Base-by-base conservation (phyloP, 2,113 vertebrate genomes). In the Formicarius rufipectus region DNA sequence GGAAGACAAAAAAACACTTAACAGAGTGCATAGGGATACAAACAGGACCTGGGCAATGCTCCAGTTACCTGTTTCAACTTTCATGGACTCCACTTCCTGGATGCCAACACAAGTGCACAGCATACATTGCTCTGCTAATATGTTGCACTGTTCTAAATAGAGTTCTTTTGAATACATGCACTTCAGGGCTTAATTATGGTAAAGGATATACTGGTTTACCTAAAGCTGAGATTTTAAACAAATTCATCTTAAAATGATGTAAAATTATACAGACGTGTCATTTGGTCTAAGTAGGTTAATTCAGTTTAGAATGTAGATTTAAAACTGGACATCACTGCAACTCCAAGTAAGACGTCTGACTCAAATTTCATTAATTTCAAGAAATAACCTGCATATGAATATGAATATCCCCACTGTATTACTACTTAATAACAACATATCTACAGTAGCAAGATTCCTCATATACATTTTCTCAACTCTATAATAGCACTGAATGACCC, bases 21-120 rank as follows among this genome's bases (percentile, higher is more conserved):
- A n/a, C n/a, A n/a, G n/a, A 75, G 18, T 11, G 33, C 0, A 18
- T 0, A 63, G 14, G 31, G 44, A 76, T 3, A 5, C 10, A 71
- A 71, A 60, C 20, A 73, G 9, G 62, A 68, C n/a, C 10, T 33
- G 62, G 31, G 66, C 8, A 1, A 75, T 8, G 22, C 33, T 91
- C 69, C 69, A 66, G 50, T 49, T 81, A 77, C 50, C 37, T 59
- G 52, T 6, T 58, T 27, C 56, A 92, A 42, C 23, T 79, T 75
- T 17, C n/a, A 74, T 2, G 14, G 45, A 44, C 24, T 71, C 19
- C 47, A 28, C 18, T 62, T 60, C 66, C 28, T 28, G 44, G 53
- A 49, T 31, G 9, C 33, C 7, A 23, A 60, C 39, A 28, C 16
- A 76, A 49, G 14, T 3, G n/a, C 10, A 45, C 31, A 52, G 37